A percentile compares a stretch with the other conserved stretches of the same genome.
phyloP scores from a whole-genome alignment of 1,140 invertebrate species.

The Nasonia vitripennis region DNA sequence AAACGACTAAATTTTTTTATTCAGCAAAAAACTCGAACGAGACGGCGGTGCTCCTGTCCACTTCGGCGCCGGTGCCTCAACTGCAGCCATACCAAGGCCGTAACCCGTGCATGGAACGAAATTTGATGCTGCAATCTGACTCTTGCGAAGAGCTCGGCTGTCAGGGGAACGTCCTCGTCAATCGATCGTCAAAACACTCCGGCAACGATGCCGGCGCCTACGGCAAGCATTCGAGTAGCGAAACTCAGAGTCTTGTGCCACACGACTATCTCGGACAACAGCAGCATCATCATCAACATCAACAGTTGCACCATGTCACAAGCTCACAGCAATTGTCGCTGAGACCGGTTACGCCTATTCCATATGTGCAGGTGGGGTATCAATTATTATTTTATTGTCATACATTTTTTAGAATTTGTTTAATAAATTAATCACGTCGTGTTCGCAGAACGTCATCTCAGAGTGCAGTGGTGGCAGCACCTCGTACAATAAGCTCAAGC shows the following conservation, averaged over 20 bases:
- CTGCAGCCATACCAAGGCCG: conserved; percentile 90
- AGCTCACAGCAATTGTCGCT: conserved; percentile 57
- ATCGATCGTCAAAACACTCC: conserved; percentile 81
- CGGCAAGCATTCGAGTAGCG: conserved; percentile 25
- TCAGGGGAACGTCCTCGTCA: conserved; percentile 80
- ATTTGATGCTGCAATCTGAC: conserved; percentile 80
- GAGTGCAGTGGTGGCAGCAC: conserved; percentile 58
- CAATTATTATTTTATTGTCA: background rate
- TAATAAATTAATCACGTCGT: conserved; percentile 1
- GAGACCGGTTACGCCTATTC: conserved; percentile 79
- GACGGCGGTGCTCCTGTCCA: conserved; percentile 58
- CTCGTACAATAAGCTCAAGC: conserved; percentile 67
- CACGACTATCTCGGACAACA: conserved; percentile 73
- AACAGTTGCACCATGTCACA: conserved; percentile 42
- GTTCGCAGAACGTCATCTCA: conserved; percentile 79
- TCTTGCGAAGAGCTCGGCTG: conserved; percentile 77
- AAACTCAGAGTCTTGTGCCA: conserved; percentile 73
- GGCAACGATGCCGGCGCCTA: conserved; percentile 64
- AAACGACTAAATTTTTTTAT: conserved; percentile 9
- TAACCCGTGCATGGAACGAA: conserved; percentile 92
- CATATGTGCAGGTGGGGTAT: conserved; percentile 78
- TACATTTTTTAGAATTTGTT: background rate
- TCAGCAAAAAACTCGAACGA: conserved; percentile 75
- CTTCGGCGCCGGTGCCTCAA: conserved; percentile 48
- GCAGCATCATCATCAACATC: conserved; percentile 53